Evolutionary conservation across 2,113 vertebrate genomes (phyloP).

Genomic region (Callithrix jacchus): DNA sequence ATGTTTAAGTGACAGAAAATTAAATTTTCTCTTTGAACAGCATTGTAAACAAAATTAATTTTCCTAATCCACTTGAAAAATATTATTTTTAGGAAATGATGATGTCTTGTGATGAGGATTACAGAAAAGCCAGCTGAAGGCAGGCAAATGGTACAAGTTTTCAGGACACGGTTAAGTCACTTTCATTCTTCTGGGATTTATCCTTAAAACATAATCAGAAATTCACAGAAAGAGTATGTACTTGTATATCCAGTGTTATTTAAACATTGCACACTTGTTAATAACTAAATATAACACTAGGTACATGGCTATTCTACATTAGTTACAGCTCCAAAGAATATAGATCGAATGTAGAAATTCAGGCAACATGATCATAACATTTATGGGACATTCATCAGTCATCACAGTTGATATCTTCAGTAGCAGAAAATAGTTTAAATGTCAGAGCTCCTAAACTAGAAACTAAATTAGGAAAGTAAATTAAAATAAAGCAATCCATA

Average conservation of each 20-base stretch:
- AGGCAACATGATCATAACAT: background rate
- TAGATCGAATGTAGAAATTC: background rate
- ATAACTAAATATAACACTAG: background rate
- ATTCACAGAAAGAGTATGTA: background rate
- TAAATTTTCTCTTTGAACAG: background rate
- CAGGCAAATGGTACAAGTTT: background rate
- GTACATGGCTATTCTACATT: background rate
- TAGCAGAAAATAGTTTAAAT: background rate
- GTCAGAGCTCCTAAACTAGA: background rate
- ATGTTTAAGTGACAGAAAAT: background rate
- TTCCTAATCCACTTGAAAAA: background rate
- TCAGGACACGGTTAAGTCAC: background rate
- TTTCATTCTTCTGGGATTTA: background rate
- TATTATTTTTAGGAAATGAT: background rate
- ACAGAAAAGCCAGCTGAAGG: background rate
- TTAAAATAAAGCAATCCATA: background rate
- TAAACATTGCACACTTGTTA: background rate
- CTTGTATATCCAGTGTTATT: background rate
- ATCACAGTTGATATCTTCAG: background rate
- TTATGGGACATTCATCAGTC: background rate
- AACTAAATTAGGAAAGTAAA: background rate
- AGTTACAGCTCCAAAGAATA: background rate
- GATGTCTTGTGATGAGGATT: background rate
- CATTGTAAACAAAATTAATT: background rate
- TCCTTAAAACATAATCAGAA: background rate